Base-by-base conservation (phyloP, 2,888 invertebrate species). In the Pachliopta kotzebuea region DNA sequence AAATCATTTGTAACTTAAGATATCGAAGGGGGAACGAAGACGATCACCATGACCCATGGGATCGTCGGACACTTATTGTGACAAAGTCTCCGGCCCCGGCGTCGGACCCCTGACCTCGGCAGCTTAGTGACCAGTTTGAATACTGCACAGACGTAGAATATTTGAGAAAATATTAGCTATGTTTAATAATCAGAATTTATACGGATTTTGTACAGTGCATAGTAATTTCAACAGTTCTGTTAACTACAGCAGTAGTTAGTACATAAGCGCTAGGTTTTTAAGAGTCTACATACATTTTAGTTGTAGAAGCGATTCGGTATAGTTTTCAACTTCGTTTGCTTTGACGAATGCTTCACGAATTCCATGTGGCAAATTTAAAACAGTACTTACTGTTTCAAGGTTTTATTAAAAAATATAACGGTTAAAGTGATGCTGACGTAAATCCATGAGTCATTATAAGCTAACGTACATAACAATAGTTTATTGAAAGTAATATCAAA, bases 21-120 rank as follows among this genome's bases (percentile, higher is more conserved):
- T 73, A 68, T 72, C 70, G 68, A 76, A 74, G 81, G 81, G 78
- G 78, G 76, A 76, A 76, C 66, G 70, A 70, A 78, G 85, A 79
- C 78, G 79, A 72, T 75, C 73, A 70, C 69, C 69, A 52, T 54
- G 67, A 66, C 78, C 83, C 84, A 77, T 69, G 67, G 80, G 76
- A 72, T 74, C 66, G 69, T 68, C 76, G 77, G 84, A 80, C 87
- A 83, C 79, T 86, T 85, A 85, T 86, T 86, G 85, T 86, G 80
- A 78, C 83, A 79, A 80, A 74, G 74, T 71, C 72, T 68, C 68
- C 71, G 74, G 70, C 74, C 72, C 50, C n/a, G 23, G n/a, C 49
- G 18, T 14, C 56, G 31, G 49, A 57, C 26, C 54, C 49, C 54
- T 63, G 57, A 65, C 57, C 65, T 57, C 49, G 17, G 45, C 57